Evolutionary conservation across 2,888 invertebrate species (phyloP).

Genomic region (Eilema sororculum): DNA sequence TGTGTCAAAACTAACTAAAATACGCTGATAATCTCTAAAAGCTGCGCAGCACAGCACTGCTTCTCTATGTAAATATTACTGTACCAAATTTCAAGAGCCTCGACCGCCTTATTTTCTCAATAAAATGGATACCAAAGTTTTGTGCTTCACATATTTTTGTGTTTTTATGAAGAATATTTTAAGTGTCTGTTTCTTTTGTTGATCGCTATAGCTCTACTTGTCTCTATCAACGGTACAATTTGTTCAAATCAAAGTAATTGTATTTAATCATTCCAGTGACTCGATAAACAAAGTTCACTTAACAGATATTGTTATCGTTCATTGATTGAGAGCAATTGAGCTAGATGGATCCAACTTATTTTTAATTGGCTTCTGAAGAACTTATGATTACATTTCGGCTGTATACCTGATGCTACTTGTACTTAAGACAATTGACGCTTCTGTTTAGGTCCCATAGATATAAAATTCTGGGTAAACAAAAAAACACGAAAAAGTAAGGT

Average conservation of each 20-base stretch:
- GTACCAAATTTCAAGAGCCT: too few relatives aligned
- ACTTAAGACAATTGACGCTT: not conserved
- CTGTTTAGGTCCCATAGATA: not conserved
- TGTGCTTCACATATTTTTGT: too few relatives aligned
- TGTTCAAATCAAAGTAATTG: not conserved
- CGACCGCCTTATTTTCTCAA: too few relatives aligned
- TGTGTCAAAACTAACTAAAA: too few relatives aligned
- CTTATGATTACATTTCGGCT: not conserved
- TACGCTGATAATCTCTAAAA: too few relatives aligned
- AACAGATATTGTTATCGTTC: conserved; percentile 6
- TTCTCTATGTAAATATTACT: too few relatives aligned
- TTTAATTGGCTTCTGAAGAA: not conserved
- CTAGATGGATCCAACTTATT: conserved; percentile 4
- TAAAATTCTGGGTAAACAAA: not conserved
- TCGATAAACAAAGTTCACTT: not conserved
- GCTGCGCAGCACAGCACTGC: too few relatives aligned
- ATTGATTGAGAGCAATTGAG: not conserved
- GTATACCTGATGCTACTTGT: not conserved
- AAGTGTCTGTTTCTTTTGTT: too few relatives aligned
- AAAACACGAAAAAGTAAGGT: too few relatives aligned
- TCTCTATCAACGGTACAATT: not conserved
- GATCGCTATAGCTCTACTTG: not conserved
- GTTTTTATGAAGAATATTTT: too few relatives aligned
- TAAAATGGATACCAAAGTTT: too few relatives aligned
- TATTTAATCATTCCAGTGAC: not conserved